Percentiles rank a stretch among this genome's conserved stretches.
These are phyloP conservation scores for Ethmia dodecea DNA, from an alignment of 2,888 invertebrate genomes.

Conservation along the genomic window DNA sequence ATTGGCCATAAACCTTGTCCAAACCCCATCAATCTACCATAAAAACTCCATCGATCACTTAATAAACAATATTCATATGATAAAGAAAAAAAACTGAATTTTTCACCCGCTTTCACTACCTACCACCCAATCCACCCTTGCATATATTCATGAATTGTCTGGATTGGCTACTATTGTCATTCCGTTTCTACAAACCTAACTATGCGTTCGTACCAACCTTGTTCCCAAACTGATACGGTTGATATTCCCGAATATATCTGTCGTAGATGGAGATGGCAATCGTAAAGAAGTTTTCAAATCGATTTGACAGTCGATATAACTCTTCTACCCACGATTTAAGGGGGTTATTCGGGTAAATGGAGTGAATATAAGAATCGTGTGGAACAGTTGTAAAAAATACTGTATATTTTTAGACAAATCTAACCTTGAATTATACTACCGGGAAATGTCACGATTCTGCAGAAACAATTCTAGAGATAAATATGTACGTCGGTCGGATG, in stretches of 20 bases:
- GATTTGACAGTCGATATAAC: slow-evolving; percentile 15
- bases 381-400: too few species aligned
- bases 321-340: slow-evolving; percentile 13
- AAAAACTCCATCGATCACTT: slow-evolving; percentile 25
- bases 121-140: slow-evolving; percentile 22
- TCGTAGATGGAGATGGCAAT: slow-evolving; percentile 13
- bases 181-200: slow-evolving; percentile 9
- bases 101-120: slow-evolving; percentile 6
- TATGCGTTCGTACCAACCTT: not conserved
- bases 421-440: too few species aligned
- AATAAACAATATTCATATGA: slow-evolving; percentile 23
- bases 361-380: too few species aligned
- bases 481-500: too few species aligned
- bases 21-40: too few species aligned
- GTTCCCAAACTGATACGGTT: not conserved
- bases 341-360: too few species aligned
- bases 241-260: not conserved
- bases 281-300: slow-evolving; percentile 22
- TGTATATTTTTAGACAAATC: too few species aligned
- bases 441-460: too few species aligned
- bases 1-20: too few species aligned
- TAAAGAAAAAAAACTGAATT: slow-evolving; percentile 21
- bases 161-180: slow-evolving; percentile 25
- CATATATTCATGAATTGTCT: slow-evolving; percentile 28
- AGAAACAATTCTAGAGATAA: too few species aligned